Base-by-base conservation (phyloP, 2,888 invertebrate species). In the Ptychoptera albimana region DNA sequence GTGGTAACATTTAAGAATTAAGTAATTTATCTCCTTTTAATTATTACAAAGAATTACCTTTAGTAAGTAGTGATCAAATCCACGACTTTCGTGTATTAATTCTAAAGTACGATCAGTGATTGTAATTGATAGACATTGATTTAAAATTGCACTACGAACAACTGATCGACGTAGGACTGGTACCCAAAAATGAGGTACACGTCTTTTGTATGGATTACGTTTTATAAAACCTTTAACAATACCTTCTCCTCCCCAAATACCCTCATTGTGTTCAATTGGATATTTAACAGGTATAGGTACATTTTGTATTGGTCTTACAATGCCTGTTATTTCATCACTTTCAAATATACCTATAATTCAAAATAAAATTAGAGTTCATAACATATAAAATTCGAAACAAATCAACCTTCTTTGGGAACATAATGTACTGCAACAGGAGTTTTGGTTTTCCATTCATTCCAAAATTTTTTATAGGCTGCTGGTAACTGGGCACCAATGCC, bases 191-290 rank as follows among this genome's bases (percentile, higher is more conserved):
- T 79, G 80, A 0, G 92, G 85, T 0, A 82, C 76, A 55, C 89
- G 74, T 46, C 79, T 71, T 43, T 67, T 67, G 2, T 61, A 63
- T 3, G 65, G 68, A 43, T 71, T 63, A 39, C 75, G 72, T 56
- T 82, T 82, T 57, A 76, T 73, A 57, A 83, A 87, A 41, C 93
- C 97, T 70, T 88, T 82, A 15, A 98, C 69, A 0, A 97, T 74
- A 31, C 82, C 89, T 69, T 98, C 98, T 8, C 97, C 97, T 49
- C 94, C 97, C 96, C 96, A 97, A 50, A 98, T 70, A 31, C 94
- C 94, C 38, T 77, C 57, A 59, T 94, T 69, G 45, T 81, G 69
- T 67, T 96, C 88, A 35, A 73, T 68, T 0, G 94, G 86, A 60
- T 76, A 82, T 50, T 75, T 74, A 2, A 92, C 57, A 1, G 83